phyloP scores from a whole-genome alignment of 2,888 invertebrate species.

The Eumerus sabulonum region DNA sequence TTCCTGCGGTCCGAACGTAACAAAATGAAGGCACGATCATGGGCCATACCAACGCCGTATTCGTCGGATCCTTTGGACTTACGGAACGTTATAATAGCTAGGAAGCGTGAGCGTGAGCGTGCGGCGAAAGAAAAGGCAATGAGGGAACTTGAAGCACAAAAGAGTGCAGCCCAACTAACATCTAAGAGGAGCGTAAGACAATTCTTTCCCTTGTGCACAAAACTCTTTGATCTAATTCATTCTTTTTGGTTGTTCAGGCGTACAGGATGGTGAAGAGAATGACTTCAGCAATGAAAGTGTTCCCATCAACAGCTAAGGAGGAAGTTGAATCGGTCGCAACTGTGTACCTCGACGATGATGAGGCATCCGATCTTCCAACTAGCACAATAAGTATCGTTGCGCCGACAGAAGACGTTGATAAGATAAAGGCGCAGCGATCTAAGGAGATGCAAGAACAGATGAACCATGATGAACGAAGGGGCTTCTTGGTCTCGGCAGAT shows the following conservation, averaged over 20 bases:
- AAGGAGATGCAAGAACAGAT: slow-evolving; percentile 73
- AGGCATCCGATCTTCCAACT: slow-evolving; percentile 51
- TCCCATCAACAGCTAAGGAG: too few species aligned
- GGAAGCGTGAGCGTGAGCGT: slow-evolving; percentile 74
- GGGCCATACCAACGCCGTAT: slow-evolving; percentile 72
- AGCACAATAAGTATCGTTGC: not conserved
- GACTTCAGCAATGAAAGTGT: slow-evolving; percentile 18
- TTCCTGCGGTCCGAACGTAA: slow-evolving; percentile 75
- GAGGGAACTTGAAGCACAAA: not conserved
- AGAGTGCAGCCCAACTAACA: not conserved
- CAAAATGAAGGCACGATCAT: slow-evolving; percentile 76
- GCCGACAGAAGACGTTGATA: too few species aligned
- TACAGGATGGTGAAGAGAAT: slow-evolving; percentile 4
- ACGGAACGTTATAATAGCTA: slow-evolving; percentile 75
- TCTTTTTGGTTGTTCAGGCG: too few species aligned
- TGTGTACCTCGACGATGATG: slow-evolving; percentile 36
- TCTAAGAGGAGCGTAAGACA: too few species aligned
- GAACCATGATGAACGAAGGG: slow-evolving; percentile 74
- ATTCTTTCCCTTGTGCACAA: not conserved
- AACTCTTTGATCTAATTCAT: not conserved
- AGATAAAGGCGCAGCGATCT: slow-evolving; percentile 72
- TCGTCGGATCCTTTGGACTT: slow-evolving; percentile 76
- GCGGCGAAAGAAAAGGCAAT: slow-evolving; percentile 26
- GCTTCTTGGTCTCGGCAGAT: slow-evolving; percentile 80
- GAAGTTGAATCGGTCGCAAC: too few species aligned